phyloP scores from a whole-genome alignment of 2,113 vertebrate genomes.

The Paradisaea rubra region DNA sequence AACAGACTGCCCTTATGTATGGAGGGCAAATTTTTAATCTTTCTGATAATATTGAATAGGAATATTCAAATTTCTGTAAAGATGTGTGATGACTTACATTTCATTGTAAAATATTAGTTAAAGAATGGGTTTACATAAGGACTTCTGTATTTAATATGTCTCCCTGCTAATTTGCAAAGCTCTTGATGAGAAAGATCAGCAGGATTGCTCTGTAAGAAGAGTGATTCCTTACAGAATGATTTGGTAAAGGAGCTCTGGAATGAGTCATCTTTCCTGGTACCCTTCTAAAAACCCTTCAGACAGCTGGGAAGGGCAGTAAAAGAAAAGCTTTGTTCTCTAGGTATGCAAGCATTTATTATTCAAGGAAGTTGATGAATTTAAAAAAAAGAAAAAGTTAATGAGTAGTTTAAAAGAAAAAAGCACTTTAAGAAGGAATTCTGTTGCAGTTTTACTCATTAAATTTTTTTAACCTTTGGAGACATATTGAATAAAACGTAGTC shows the following conservation, averaged over 20 bases:
- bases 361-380: slow-evolving; percentile 1
- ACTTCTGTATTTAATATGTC: slow-evolving; percentile 83
- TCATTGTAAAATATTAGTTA: slow-evolving; percentile 92
- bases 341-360: slow-evolving; percentile 22
- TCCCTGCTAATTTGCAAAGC: slow-evolving; percentile 70
- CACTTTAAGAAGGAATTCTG: slow-evolving; percentile 76
- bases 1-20: slow-evolving; percentile 68
- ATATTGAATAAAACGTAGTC: slow-evolving; percentile 78
- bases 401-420: slow-evolving; percentile 60
- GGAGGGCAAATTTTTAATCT: slow-evolving; percentile 74
- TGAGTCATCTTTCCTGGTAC: slow-evolving; percentile 35
- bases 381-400: slow-evolving; percentile 25
- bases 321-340: slow-evolving; percentile 42
- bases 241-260: slow-evolving; percentile 41
- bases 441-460: slow-evolving; percentile 67
- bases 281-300: slow-evolving; percentile 31
- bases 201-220: slow-evolving; percentile 20
- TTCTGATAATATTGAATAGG: slow-evolving; percentile 77
- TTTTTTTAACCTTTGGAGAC: slow-evolving; percentile 72
- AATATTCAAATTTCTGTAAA: slow-evolving; percentile 87
- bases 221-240: slow-evolving; percentile 19
- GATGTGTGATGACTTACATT: slow-evolving; percentile 82
- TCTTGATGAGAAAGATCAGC: slow-evolving; percentile 12
- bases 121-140: slow-evolving; percentile 74
- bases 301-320: slow-evolving; percentile 56